phyloP scores from a whole-genome alignment of 2,888 invertebrate genomes.

The Aphodius sticticus region DNA sequence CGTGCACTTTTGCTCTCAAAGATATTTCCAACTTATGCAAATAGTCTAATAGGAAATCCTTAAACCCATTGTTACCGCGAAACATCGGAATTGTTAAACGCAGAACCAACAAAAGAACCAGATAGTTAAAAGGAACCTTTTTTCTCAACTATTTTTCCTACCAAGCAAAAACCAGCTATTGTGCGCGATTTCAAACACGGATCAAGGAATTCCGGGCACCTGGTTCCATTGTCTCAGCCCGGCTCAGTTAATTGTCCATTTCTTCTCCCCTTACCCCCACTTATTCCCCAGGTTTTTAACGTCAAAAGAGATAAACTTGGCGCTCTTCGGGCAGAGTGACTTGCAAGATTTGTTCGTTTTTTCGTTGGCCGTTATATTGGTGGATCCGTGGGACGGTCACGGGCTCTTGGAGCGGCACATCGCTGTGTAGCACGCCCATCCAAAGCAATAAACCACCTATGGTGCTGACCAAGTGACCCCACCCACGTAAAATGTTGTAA shows the following conservation, averaged over 20 bases:
- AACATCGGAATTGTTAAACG: neutral
- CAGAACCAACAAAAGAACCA: neutral
- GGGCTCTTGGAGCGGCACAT: neutral
- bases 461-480: slow-evolving; percentile 42
- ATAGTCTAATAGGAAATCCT: neutral
- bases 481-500: slow-evolving; percentile 45
- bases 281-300: neutral
- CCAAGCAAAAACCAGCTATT: neutral
- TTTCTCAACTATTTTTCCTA: neutral
- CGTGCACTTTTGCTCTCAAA: too few relatives aligned
- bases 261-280: neutral
- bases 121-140: neutral
- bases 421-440: slow-evolving; percentile 5
- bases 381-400: neutral
- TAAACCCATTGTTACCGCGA: neutral
- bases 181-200: neutral
- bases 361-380: neutral
- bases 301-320: neutral
- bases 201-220: neutral
- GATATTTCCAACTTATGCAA: neutral
- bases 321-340: neutral
- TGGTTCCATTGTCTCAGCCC: neutral
- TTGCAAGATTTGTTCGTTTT: neutral
- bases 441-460: slow-evolving; percentile 37
- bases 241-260: neutral